Evolutionary conservation across 2,888 invertebrate genomes (phyloP).

Genomic region (Horisme vitalbata): DNA sequence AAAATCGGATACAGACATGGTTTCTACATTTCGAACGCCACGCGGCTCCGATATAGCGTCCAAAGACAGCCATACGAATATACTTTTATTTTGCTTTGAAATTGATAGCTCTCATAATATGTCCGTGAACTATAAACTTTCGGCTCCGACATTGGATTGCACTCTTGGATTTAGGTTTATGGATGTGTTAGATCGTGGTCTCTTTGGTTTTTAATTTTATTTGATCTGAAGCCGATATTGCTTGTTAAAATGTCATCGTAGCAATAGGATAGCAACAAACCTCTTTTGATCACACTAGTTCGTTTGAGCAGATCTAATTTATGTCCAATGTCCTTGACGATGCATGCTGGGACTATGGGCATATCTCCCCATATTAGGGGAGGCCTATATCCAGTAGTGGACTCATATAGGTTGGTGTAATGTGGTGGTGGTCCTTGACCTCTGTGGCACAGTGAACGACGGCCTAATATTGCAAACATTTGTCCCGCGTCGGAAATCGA

Average conservation of each 20-base stretch:
- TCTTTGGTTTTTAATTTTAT: slow-evolving; percentile 44
- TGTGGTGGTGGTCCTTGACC: too few relatives aligned
- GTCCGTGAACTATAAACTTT: slow-evolving; percentile 52
- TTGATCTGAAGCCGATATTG: slow-evolving; percentile 32
- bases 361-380: too few relatives aligned
- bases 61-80: slow-evolving; percentile 48
- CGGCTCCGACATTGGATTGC: slow-evolving; percentile 51
- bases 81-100: slow-evolving; percentile 57
- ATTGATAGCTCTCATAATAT: slow-evolving; percentile 61
- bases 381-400: too few relatives aligned
- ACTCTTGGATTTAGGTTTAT: slow-evolving; percentile 57
- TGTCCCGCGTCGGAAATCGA: too few relatives aligned
- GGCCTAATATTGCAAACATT: too few relatives aligned
- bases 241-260: slow-evolving; percentile 30
- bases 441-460: too few relatives aligned
- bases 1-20: slow-evolving; percentile 68
- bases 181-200: slow-evolving; percentile 46
- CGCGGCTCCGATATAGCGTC: slow-evolving; percentile 51
- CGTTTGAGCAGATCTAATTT: slow-evolving; percentile 22
- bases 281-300: slow-evolving; percentile 33
- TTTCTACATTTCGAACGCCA: slow-evolving; percentile 67
- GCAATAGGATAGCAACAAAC: slow-evolving; percentile 21
- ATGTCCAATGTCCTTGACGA: too few relatives aligned
- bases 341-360: too few relatives aligned
- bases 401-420: too few relatives aligned